These are phyloP conservation scores for Electrophaes corylata DNA, from an alignment of 2,888 invertebrate genomes.

Conservation along the genomic window DNA sequence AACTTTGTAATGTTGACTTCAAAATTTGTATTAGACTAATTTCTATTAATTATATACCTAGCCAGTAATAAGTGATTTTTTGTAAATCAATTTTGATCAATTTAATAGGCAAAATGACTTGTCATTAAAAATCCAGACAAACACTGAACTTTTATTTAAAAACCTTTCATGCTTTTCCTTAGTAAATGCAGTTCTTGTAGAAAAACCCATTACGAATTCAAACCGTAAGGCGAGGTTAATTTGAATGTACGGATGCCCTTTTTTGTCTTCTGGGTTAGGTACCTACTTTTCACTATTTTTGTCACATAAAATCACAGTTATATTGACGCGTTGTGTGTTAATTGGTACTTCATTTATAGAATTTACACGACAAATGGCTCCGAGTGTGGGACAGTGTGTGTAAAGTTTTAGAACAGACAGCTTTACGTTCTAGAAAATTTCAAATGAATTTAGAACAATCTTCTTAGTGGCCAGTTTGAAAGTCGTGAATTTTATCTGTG, in stretches of 20 bases:
- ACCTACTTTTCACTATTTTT: constrained; percentile 35
- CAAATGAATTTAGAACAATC: constrained; percentile 10
- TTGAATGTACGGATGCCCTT: constrained; percentile 41
- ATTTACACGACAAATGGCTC: constrained; percentile 50
- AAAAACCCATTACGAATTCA: background rate
- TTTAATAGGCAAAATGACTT: background rate
- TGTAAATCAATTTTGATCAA: too few species aligned
- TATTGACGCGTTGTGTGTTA: constrained; percentile 72
- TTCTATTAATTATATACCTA: too few species aligned
- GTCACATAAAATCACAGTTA: constrained; percentile 60
- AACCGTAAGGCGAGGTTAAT: constrained; percentile 25
- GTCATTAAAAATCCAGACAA: background rate
- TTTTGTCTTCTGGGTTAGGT: constrained; percentile 50
- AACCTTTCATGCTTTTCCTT: too few species aligned
- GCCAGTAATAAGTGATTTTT: too few species aligned
- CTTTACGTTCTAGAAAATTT: constrained; percentile 44
- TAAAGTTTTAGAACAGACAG: constrained; percentile 55
- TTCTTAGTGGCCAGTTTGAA: constrained; percentile 19
- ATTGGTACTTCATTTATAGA: constrained; percentile 70
- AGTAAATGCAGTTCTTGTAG: too few species aligned
- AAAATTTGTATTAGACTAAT: too few species aligned
- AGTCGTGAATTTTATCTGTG: constrained; percentile 12
- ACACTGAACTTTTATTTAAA: constrained; percentile 8
- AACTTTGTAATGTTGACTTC: too few species aligned
- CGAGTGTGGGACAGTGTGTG: constrained; percentile 58